Percentiles rank a stretch among this genome's conserved stretches.
These are phyloP conservation scores for Nematopogon swammerdamellus DNA, from an alignment of 2,888 invertebrate genomes.

Conservation along the genomic window DNA sequence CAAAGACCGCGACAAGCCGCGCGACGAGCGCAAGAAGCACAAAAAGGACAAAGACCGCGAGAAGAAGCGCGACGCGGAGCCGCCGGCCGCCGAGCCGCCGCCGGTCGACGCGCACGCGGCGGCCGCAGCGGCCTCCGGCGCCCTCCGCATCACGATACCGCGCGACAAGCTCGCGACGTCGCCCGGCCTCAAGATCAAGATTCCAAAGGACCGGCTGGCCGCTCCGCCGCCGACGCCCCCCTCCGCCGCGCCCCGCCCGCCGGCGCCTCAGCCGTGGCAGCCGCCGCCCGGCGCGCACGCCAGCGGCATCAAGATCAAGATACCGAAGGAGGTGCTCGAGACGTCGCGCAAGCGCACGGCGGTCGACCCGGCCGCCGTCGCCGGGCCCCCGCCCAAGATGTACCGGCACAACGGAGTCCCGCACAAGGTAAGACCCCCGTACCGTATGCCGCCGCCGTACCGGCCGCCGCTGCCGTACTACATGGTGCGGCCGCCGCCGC, in stretches of 20 bases:
- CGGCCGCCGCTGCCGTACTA: constrained; percentile 33
- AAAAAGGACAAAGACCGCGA: constrained; percentile 62
- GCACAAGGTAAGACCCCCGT: constrained; percentile 42
- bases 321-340: constrained; percentile 70
- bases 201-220: constrained; percentile 71
- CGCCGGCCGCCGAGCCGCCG: constrained; percentile 15
- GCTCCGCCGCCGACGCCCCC: constrained; percentile 41
- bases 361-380: constrained; percentile 17
- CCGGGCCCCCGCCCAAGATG: constrained; percentile 30
- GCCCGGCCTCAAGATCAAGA: constrained; percentile 74
- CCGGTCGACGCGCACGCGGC: constrained; percentile 9
- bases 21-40: constrained; percentile 69
- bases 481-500: constrained; percentile 41
- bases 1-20: constrained; percentile 71
- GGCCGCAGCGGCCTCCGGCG: constrained; percentile 21
- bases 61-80: constrained; percentile 28
- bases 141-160: constrained; percentile 41
- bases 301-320: constrained; percentile 71
- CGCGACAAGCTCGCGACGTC: constrained; percentile 37
- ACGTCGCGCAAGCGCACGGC: constrained; percentile 34
- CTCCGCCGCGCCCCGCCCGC: constrained; percentile 11
- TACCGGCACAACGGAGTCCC: constrained; percentile 37
- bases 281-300: constrained; percentile 20
- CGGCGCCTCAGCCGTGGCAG: constrained; percentile 10
- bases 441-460: constrained; percentile 22